These are phyloP conservation scores for Trigoniulus corallinus DNA, from an alignment of 1,140 invertebrate species.

Conservation along the genomic window DNA sequence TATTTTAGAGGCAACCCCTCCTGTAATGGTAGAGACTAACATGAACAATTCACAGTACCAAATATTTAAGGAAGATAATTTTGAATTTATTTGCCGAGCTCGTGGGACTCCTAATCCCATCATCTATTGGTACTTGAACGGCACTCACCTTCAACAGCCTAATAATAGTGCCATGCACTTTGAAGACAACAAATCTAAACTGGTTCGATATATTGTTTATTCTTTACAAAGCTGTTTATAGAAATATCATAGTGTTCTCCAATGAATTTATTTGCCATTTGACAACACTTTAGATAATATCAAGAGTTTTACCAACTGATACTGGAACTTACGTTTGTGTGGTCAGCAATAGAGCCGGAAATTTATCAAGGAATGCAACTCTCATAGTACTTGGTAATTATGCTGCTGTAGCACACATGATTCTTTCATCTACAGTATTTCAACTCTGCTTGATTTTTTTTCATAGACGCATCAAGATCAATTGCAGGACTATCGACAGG, in stretches of 20 bases:
- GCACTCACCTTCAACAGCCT: not conserved
- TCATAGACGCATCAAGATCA: not conserved
- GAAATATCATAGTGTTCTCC: not conserved
- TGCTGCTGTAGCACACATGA: not conserved
- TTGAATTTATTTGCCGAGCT: constrained; percentile 14
- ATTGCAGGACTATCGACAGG: not conserved
- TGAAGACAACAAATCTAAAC: not conserved
- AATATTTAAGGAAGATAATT: constrained; percentile 6
- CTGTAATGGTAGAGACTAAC: constrained; percentile 12
- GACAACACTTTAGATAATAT: constrained; percentile 2
- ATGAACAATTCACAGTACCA: constrained; percentile 7
- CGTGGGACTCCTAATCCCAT: constrained; percentile 13
- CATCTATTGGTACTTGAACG: constrained; percentile 14
- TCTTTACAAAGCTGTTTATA: constrained; percentile 1
- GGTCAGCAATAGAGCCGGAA: not conserved
- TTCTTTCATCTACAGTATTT: not conserved
- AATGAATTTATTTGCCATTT: not conserved
- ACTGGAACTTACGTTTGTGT: constrained; percentile 1
- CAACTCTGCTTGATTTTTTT: not conserved
- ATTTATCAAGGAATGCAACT: not conserved
- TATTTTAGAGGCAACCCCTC: constrained; percentile 6
- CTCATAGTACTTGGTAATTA: not conserved
- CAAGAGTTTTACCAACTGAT: not conserved
- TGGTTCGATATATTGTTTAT: constrained; percentile 5
- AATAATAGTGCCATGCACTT: not conserved